These are phyloP conservation scores for Trisateles emortualis DNA, from an alignment of 2,888 invertebrate genomes.

Conservation along the genomic window DNA sequence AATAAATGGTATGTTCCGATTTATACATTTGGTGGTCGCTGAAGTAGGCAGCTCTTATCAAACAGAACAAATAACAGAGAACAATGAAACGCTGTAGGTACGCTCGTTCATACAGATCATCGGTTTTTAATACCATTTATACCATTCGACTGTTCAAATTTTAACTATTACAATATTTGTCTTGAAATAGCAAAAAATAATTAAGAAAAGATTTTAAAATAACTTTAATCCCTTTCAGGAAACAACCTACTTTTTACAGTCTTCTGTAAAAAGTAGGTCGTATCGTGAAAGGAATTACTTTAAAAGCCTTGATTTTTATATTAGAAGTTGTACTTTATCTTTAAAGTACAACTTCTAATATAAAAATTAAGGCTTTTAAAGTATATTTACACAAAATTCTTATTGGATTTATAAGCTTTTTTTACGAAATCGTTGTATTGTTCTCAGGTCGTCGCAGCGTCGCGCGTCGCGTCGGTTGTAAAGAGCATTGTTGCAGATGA, in stretches of 20 bases:
- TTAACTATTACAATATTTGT: neutral
- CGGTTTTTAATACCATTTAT: constrained; percentile 60
- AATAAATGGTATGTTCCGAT: constrained; percentile 74
- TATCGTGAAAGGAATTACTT: too few relatives aligned
- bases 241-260: neutral
- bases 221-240: neutral
- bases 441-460: constrained; percentile 59
- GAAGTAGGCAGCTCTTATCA: constrained; percentile 81
- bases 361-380: neutral
- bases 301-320: neutral
- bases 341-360: neutral
- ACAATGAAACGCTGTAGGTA: constrained; percentile 79
- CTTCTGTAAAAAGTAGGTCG: too few relatives aligned
- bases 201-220: neutral
- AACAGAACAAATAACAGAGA: constrained; percentile 80
- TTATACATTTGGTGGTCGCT: constrained; percentile 73
- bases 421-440: neutral
- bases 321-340: neutral
- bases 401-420: neutral
- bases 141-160: constrained; percentile 44
- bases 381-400: neutral
- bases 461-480: too few relatives aligned
- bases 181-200: neutral
- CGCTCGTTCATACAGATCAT: constrained; percentile 67
- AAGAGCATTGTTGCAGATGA: constrained; percentile 55